Conservation (phyloP, 2,113 vertebrate species). For the Gila orcuttii region DNA sequence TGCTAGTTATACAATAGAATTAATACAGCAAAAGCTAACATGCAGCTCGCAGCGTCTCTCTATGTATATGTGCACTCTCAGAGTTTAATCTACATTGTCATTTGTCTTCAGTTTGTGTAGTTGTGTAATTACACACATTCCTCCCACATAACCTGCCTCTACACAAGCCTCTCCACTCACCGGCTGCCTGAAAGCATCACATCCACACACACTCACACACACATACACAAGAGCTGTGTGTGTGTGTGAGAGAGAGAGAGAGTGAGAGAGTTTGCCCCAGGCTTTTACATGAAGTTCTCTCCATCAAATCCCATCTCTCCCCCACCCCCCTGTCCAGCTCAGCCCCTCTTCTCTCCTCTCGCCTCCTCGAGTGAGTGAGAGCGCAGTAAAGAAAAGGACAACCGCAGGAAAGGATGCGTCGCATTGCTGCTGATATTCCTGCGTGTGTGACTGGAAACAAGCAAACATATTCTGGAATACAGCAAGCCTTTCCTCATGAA, state of each 20-base stretch:
- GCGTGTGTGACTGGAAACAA: neutral
- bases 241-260: slow-evolving; percentile 48
- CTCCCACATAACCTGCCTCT: slow-evolving; percentile 65
- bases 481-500: neutral
- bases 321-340: slow-evolving; percentile 48
- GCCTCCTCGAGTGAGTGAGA: slow-evolving; percentile 25
- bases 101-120: slow-evolving; percentile 45
- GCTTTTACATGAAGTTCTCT: slow-evolving; percentile 57
- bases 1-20: neutral
- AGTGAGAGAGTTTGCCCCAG: slow-evolving; percentile 54
- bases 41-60: neutral
- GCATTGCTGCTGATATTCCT: slow-evolving; percentile 10
- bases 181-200: slow-evolving; percentile 49
- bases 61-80: neutral
- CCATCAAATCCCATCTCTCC: slow-evolving; percentile 52
- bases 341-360: slow-evolving; percentile 37
- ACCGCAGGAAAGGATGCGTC: slow-evolving; percentile 51
- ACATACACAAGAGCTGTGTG: slow-evolving; percentile 9
- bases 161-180: slow-evolving; percentile 59
- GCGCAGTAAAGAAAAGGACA: slow-evolving; percentile 30
- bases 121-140: slow-evolving; percentile 58
- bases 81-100: slow-evolving; percentile 30
- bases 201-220: slow-evolving; percentile 37
- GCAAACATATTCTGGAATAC: slow-evolving; percentile 4
- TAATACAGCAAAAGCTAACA: neutral